Base-by-base conservation (phyloP, 1,140 invertebrate genomes). In the Heliconius hermathena region DNA sequence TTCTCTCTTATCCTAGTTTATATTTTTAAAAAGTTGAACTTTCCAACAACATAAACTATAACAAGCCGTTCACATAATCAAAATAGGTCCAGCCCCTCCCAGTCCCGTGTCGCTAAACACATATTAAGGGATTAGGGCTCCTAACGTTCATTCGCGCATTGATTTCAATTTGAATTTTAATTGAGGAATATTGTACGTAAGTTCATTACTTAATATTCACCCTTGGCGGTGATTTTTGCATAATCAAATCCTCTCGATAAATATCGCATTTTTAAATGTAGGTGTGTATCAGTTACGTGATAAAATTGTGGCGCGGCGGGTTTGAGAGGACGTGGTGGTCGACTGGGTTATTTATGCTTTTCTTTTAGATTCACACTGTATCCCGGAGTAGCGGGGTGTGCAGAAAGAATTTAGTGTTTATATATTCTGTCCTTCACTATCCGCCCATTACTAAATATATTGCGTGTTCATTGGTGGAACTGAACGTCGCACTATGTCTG, bases 81-180 rank as follows among this genome's bases (percentile, higher is more conserved):
- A 41, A 72, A 72, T 8, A 36, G 36, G 71, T 72, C 60, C 60
- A 66, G 60, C 36, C 71, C 71, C 33, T 13, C 70, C 29, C 33
- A 72, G 11, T n/a, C 70, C 77, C 74, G 77, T 78, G 83, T 82
- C 85, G 84, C 85, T 83, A 82, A 83, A 84, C 86, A 83, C 87
- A 85, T 82, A 88, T 86, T 84, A 86, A 86, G 82, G 83, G 85
- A 85, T 88, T 84, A 84, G 79, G 80, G 81, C 80, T 81, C 76
- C 77, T 79, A 70, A 73, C 81, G 83, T 90, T 89, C 91, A 90
- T 87, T 85, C 90, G 86, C 90, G 92, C 93, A 95, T 95, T 94
- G 94, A 94, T 95, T 95, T 95, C 94, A 95, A 95, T 95, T 95
- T 95, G 89, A 95, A 95, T 94, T 94, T 95, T 95, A 94, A 95